Percentiles rank a stretch among this genome's conserved stretches.
These are phyloP conservation scores for Gorsachius magnificus DNA, from an alignment of 2,797 vertebrate genomes.

Conservation along the genomic window DNA sequence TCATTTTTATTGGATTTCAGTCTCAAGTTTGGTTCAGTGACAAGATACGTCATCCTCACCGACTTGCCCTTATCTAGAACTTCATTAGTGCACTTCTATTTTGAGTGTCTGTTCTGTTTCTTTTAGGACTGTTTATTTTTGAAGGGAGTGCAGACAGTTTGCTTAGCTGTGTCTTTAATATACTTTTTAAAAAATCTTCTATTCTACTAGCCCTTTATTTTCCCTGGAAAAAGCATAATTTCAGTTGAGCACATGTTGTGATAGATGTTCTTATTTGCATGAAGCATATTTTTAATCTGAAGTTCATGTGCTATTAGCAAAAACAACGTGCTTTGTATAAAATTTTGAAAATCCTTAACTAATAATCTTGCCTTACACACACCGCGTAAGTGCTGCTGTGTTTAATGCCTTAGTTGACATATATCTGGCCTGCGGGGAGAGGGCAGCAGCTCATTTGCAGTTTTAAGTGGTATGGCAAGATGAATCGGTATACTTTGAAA, in stretches of 20 bases:
- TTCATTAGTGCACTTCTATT: background rate
- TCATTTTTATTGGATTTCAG: background rate
- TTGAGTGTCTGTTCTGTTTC: background rate
- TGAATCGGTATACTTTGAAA: background rate
- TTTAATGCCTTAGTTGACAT: background rate
- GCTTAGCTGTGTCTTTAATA: background rate
- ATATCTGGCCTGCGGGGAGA: background rate
- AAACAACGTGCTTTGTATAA: background rate
- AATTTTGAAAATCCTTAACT: background rate
- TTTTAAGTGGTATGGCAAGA: background rate
- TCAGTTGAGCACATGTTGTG: background rate
- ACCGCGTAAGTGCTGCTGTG: background rate
- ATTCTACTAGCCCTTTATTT: background rate
- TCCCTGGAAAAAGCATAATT: background rate
- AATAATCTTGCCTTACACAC: background rate
- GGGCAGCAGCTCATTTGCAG: background rate
- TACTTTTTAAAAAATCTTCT: background rate
- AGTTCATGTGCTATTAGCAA: background rate
- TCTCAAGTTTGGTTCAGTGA: background rate
- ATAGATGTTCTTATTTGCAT: background rate
- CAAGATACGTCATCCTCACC: background rate
- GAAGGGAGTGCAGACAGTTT: background rate
- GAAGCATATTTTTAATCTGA: background rate
- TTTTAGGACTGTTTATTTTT: constrained; percentile 1
- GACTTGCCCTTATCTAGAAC: background rate